phyloP scores from a whole-genome alignment of 2,797 vertebrate genomes.

The Oophaga sylvatica region DNA sequence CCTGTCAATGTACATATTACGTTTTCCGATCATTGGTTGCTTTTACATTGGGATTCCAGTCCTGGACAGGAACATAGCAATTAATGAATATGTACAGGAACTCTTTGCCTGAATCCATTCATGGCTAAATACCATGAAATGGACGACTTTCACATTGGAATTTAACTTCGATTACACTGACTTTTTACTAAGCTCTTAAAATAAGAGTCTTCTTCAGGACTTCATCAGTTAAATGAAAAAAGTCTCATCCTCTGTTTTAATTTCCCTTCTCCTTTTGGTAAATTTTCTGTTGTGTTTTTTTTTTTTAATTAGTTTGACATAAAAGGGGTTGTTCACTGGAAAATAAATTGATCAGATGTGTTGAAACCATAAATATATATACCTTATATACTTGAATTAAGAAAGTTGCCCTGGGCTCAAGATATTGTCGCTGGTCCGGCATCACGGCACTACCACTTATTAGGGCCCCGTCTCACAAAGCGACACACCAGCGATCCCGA shows the following conservation, averaged over 20 bases:
- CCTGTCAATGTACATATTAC: conserved; percentile 15
- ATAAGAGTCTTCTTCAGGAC: conserved; percentile 39
- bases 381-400: too few species aligned
- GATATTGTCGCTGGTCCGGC: too few species aligned
- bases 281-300: conserved; percentile 39
- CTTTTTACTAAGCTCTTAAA: conserved; percentile 37
- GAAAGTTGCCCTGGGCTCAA: too few species aligned
- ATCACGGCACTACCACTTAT: too few species aligned
- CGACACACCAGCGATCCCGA: too few species aligned
- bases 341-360: too few species aligned
- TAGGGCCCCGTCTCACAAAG: too few species aligned
- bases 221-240: conserved; percentile 20
- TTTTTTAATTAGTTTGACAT: conserved; percentile 41
- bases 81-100: conserved; percentile 29
- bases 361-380: too few species aligned
- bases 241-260: conserved; percentile 4
- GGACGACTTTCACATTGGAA: conserved; percentile 43
- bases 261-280: conserved; percentile 29
- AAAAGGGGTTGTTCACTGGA: too few species aligned
- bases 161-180: conserved; percentile 4
- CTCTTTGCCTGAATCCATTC: conserved; percentile 7
- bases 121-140: neutral
- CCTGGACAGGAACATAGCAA: conserved; percentile 22
- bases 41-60: conserved; percentile 45
- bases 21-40: conserved; percentile 13